Base-by-base conservation (phyloP, 1,140 invertebrate species). In the Drosophila nannoptera region DNA sequence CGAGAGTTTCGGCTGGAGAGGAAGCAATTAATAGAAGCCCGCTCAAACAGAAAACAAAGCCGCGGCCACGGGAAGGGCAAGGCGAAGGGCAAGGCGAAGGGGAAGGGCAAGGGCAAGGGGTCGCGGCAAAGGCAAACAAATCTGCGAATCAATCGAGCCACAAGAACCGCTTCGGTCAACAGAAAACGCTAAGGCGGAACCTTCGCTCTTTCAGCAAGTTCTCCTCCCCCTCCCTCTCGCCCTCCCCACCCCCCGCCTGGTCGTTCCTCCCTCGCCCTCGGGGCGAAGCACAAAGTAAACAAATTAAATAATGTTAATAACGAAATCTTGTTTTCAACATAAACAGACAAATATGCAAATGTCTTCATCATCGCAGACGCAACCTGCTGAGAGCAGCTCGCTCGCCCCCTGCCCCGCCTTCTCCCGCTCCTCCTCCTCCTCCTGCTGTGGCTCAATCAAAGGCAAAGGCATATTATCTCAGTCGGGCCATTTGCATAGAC, bases 291-390 rank as follows among this genome's bases (percentile, higher is more conserved):
- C 22, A 87, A 45, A 66, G 77, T 69, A 86, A 86, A 86, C 81
- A 86, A 86, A 86, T 86, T 86, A 86, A 86, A 78, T 67, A 86
- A 86, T 87, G 81, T 86, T 86, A 86, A 86, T 77, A 86, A 86
- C 81, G 65, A 86, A 86, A 86, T 86, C 81, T 81, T 81, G 81
- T 87, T 86, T 81, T 81, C 77, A 86, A 77, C 70, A 81, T 81
- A 86, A 86, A 86, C 81, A 86, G 73, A 22, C 71, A 81, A 86
- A 81, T 86, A 86, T 86, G 81, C 82, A 86, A 86, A 86, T 86
- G 77, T 81, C 77, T 86, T 81, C 58, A 81, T 81, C 58, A 81
- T 86, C 75, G 74, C 74, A 80, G 22, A 86, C 65, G 64, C 73
- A 78, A 75, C 77, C 68, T 78, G 71, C 76, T 78, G 77, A 78